Conservation (phyloP, 92 coral and sea anemone species). For the Pocillopora grandis region DNA sequence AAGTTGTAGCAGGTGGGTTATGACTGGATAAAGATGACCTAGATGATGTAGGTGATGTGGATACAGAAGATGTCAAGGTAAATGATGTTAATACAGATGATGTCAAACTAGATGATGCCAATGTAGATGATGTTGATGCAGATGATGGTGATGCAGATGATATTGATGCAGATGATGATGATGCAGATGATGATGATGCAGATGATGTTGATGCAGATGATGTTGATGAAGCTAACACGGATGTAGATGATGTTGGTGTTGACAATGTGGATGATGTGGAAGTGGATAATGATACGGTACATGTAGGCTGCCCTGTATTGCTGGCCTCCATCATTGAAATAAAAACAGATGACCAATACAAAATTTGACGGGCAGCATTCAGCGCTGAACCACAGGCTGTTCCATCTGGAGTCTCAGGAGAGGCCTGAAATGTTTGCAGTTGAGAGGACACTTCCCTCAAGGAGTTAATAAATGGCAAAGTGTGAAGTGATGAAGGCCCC, state of each 20-base stretch:
- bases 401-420: conserved; percentile 22
- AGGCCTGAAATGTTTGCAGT: conserved; percentile 17
- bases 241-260: not conserved
- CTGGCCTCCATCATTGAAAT: conserved; percentile 13
- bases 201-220: not conserved
- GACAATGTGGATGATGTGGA: not conserved
- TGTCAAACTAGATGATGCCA: too few relatives aligned
- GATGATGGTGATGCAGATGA: not conserved
- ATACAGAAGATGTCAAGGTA: too few relatives aligned
- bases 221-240: not conserved
- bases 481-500: not conserved
- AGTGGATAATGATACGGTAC: not conserved
- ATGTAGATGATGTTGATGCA: not conserved
- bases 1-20: too few relatives aligned
- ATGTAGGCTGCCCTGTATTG: conserved; percentile 10
- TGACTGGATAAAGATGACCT: too few relatives aligned
- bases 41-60: too few relatives aligned
- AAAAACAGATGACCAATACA: conserved; percentile 33
- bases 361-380: conserved; percentile 42
- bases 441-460: conserved; percentile 28
- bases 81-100: too few relatives aligned
- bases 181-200: too few relatives aligned
- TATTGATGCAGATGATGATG: not conserved
- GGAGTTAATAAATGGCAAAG: conserved; percentile 14
- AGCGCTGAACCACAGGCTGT: conserved; percentile 12